A percentile compares a stretch with the other conserved stretches of the same genome.
Conservation (phyloP, 2,797 vertebrate species). For the Tadarida brasiliensis region DNA sequence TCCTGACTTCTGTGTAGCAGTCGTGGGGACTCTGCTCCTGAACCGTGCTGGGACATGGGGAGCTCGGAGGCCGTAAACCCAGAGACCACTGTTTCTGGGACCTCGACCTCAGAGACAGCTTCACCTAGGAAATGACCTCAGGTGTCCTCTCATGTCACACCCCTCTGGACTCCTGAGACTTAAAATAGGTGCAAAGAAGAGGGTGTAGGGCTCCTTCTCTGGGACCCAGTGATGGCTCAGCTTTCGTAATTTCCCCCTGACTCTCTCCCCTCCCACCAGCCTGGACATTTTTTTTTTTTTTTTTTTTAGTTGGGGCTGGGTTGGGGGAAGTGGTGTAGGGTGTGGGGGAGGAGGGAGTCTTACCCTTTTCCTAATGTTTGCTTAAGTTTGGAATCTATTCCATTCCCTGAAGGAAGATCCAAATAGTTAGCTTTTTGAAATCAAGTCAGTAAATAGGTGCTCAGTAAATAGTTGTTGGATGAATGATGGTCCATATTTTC, state of each 20-base stretch:
- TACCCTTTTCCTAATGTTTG: background rate
- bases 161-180: background rate
- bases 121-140: background rate
- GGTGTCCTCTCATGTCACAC: background rate
- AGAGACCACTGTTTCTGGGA: background rate
- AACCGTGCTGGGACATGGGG: background rate
- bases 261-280: background rate
- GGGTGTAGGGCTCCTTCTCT: background rate
- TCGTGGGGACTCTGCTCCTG: too few relatives aligned
- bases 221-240: background rate
- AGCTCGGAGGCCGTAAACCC: background rate
- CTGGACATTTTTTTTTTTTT: background rate
- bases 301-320: background rate
- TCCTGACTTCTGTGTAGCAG: background rate
- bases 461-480: background rate
- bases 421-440: constrained; percentile 16
- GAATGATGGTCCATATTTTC: background rate
- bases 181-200: background rate
- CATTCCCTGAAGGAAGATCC: background rate
- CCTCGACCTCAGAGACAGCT: background rate
- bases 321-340: background rate
- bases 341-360: background rate
- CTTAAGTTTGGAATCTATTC: background rate
- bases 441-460: background rate
- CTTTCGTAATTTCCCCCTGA: background rate